phyloP scores from a whole-genome alignment of 2,113 vertebrate species.

The Marmota flaviventris region DNA sequence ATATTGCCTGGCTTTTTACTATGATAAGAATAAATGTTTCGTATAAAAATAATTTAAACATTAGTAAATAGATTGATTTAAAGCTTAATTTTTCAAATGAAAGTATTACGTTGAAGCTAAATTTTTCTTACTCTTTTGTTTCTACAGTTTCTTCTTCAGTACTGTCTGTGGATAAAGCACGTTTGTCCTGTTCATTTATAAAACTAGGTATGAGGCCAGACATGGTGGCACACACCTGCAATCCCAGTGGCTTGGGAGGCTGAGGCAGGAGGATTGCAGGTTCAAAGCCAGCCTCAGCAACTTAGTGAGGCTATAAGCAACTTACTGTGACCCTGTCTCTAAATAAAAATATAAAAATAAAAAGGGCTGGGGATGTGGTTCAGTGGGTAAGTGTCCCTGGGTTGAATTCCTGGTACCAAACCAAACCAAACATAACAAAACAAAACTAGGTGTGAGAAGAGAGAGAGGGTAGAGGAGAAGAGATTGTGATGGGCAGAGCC shows the following conservation, averaged over 20 bases:
- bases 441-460: not conserved
- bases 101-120: not conserved
- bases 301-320: too few relatives aligned
- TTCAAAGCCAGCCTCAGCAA: too few relatives aligned
- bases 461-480: not conserved
- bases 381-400: too few relatives aligned
- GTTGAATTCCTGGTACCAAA: too few relatives aligned
- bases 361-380: too few relatives aligned
- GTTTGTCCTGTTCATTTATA: not conserved
- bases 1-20: not conserved
- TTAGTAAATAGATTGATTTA: not conserved
- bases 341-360: too few relatives aligned
- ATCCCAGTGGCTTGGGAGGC: too few relatives aligned
- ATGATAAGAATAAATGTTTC: not conserved
- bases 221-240: too few relatives aligned
- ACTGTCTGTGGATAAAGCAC: not conserved
- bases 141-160: not conserved
- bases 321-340: too few relatives aligned
- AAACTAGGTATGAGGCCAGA: not conserved
- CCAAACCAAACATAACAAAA: too few relatives aligned
- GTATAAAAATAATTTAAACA: not conserved
- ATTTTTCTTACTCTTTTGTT: not conserved
- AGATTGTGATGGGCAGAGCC: not conserved
- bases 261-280: too few relatives aligned
- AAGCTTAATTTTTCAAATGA: constrained; percentile 48